Base-by-base conservation (phyloP, 2,797 vertebrate genomes). In the Hyperoplus immaculatus region DNA sequence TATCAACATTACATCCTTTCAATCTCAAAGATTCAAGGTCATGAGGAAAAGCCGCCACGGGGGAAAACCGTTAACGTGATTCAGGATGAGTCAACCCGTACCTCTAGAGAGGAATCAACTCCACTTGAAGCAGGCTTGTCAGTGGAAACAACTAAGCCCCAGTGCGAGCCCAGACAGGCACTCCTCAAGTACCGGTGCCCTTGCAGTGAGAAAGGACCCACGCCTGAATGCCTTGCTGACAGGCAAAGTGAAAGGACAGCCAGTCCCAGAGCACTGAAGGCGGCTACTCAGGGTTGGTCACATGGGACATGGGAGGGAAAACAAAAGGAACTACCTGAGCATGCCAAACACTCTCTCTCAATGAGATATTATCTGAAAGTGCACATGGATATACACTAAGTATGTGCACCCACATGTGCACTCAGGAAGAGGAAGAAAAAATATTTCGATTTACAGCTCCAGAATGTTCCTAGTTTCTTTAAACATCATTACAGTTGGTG, bases 161-260 rank as follows among this genome's bases (percentile, higher is more conserved):
- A n/a, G 65, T n/a, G 76, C 61, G 4, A 72, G 84, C 72, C 75
- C 67, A 15, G 84, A 60, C 83, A 88, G 81, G 59, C 75, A 47
- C 77, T 86, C 61, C 82, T 77, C 3, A 21, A 75, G 81, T 46
- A 50, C 65, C 16, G 74, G 75, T 47, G 70, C 78, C 80, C 82
- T 84, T 70, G 62, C 82, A 79, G 72, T 81, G 83, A 77, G 82
- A 86, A 83, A 74, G 82, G 80, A 66, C 66, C 73, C 77, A 89
- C 77, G 90, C 85, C 88, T 85, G 84, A 93, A 71, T 71, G 87
- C 84, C 41, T 83, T 59, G 18, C 81, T 93, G 92, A 94, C 85
- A 67, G 82, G 81, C 68, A 7, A 47, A 36, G 78, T 56, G 78
- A 89, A 73, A 89, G 80, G 90, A 91, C 87, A 84, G 87, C 76